A percentile compares a stretch with the other conserved stretches of the same genome.
These are phyloP conservation scores for Trissolcus japonicus DNA, from an alignment of 2,888 invertebrate species.

Conservation along the genomic window DNA sequence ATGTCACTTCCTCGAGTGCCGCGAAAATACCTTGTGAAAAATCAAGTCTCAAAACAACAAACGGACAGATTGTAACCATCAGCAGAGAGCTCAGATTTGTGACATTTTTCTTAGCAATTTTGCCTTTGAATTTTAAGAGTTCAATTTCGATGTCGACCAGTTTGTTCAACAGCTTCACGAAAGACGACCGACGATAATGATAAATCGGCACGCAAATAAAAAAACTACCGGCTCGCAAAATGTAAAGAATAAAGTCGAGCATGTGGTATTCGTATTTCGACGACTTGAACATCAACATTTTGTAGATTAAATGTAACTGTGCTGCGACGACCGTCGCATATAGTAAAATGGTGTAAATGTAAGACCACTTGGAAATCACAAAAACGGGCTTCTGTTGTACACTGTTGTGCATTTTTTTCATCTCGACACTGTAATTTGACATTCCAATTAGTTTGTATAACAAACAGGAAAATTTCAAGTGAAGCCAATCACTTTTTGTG, in stretches of 20 bases:
- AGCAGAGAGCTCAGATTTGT: not conserved
- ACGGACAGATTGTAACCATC: too few relatives aligned
- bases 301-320: not conserved
- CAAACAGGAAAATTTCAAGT: not conserved
- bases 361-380: not conserved
- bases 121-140: not conserved
- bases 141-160: too few relatives aligned
- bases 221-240: too few relatives aligned
- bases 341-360: not conserved
- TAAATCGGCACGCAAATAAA: too few relatives aligned
- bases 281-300: not conserved
- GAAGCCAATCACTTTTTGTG: not conserved
- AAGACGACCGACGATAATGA: too few relatives aligned
- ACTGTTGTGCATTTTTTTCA: not conserved
- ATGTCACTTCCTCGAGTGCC: too few relatives aligned
- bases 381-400: slow-evolving; percentile 6
- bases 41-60: not conserved
- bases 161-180: too few relatives aligned
- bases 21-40: not conserved
- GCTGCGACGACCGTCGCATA: not conserved
- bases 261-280: too few relatives aligned
- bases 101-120: not conserved
- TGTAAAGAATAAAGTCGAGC: too few relatives aligned
- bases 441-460: slow-evolving; percentile 7
- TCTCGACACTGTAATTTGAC: not conserved